A percentile compares a stretch with the other conserved stretches of the same genome.
Evolutionary conservation across 2,888 invertebrate species (phyloP).

Genomic region (Meta bourneti): DNA sequence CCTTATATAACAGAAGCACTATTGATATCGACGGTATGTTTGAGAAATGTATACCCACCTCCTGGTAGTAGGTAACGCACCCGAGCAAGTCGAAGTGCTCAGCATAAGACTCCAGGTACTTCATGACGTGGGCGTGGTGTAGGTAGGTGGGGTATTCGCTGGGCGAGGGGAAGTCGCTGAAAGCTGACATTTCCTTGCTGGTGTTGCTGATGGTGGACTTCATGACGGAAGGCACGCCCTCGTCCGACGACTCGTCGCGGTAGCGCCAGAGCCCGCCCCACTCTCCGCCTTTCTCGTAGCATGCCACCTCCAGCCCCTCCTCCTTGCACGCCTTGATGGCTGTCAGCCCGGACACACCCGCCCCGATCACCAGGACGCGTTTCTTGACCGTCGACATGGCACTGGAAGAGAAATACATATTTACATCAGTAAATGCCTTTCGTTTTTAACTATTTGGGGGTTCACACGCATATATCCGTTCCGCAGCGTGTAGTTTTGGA

Average conservation of each 20-base stretch:
- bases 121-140: constrained; percentile 80
- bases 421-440: background rate
- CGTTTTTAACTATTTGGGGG: background rate
- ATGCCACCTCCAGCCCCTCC: constrained; percentile 80
- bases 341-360: constrained; percentile 81
- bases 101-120: constrained; percentile 80
- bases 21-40: too few relatives aligned
- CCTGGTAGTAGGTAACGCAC: constrained; percentile 75
- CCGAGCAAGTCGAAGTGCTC: constrained; percentile 77
- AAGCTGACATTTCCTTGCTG: constrained; percentile 81
- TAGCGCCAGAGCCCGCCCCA: constrained; percentile 81
- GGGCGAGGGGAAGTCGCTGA: constrained; percentile 81
- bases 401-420: constrained; percentile 1
- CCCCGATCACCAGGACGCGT: constrained; percentile 80
- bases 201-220: constrained; percentile 81
- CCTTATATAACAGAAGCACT: too few relatives aligned
- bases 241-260: constrained; percentile 77
- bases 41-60: constrained; percentile 41
- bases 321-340: constrained; percentile 81
- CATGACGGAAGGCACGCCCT: constrained; percentile 79
- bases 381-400: constrained; percentile 57
- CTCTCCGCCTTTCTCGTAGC: constrained; percentile 80
- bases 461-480: too few relatives aligned
- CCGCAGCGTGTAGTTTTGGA: background rate
- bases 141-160: constrained; percentile 81